Evolutionary conservation across 2,113 vertebrate genomes (phyloP).

Genomic region (Laterallus jamaicensis): DNA sequence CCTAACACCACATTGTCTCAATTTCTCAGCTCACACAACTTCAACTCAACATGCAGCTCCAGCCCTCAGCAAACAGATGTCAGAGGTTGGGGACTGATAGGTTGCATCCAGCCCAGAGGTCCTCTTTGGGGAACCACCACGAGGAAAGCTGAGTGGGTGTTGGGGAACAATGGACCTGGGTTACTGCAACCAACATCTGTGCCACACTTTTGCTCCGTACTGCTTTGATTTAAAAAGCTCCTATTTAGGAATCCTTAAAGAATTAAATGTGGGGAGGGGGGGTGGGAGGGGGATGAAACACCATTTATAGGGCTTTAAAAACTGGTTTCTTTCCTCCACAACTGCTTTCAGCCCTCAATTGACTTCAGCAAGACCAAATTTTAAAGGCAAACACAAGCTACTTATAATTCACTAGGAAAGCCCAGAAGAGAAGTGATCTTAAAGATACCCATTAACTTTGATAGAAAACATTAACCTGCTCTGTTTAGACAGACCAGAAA

Average conservation of each 20-base stretch:
- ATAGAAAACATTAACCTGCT: neutral
- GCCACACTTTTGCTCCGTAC: neutral
- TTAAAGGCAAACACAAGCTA: neutral
- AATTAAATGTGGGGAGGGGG: neutral
- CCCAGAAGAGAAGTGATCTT: neutral
- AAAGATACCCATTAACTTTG: neutral
- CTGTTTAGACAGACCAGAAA: rapidly evolving
- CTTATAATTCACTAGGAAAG: neutral
- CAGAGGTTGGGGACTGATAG: neutral
- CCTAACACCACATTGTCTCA: neutral
- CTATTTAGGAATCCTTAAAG: neutral
- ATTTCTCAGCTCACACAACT: neutral
- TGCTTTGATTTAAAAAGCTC: neutral
- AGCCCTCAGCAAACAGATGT: neutral
- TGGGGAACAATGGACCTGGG: neutral
- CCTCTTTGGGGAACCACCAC: neutral
- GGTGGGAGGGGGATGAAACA: neutral
- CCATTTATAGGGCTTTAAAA: neutral
- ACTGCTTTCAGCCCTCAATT: neutral
- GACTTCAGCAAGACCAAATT: neutral
- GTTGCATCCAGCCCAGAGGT: neutral
- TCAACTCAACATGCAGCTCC: neutral
- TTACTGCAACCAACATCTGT: neutral
- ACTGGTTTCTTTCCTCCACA: neutral
- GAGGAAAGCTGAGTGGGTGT: neutral